phyloP scores from a whole-genome alignment of 2,888 invertebrate genomes.

The Euclidia mi region DNA sequence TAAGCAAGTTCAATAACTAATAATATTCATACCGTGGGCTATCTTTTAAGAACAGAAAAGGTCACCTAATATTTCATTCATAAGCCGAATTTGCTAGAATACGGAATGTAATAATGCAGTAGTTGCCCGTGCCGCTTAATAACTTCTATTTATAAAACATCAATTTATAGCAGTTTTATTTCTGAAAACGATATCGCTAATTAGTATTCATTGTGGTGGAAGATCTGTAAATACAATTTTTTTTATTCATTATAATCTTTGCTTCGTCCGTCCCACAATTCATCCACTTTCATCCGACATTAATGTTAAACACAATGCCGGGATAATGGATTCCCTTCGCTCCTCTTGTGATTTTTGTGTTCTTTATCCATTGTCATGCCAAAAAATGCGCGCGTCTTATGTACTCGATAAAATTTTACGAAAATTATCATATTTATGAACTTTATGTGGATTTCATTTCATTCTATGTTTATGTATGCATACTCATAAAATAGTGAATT shows the following conservation, averaged over 20 bases:
- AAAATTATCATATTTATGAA: background rate
- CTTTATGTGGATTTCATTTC: too few relatives aligned
- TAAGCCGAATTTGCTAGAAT: too few relatives aligned
- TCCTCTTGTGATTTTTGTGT: conserved; percentile 29
- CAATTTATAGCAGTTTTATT: too few relatives aligned
- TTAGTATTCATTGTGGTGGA: conserved; percentile 23
- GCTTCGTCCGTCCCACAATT: conserved; percentile 27
- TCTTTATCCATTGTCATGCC: conserved; percentile 18
- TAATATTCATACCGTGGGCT: too few relatives aligned
- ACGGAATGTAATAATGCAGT: too few relatives aligned
- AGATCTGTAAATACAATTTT: conserved; percentile 29
- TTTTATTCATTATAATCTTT: conserved; percentile 41
- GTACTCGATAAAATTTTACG: conserved; percentile 6
- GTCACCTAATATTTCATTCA: too few relatives aligned
- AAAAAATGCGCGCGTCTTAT: conserved; percentile 8
- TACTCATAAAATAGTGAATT: too few relatives aligned
- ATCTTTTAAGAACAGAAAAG: too few relatives aligned
- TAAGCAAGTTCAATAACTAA: too few relatives aligned
- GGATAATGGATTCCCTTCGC: conserved; percentile 32
- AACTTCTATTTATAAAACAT: too few relatives aligned
- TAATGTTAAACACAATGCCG: conserved; percentile 39
- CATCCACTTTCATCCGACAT: conserved; percentile 32
- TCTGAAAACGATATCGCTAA: background rate
- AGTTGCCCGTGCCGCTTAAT: too few relatives aligned
- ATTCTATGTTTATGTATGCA: too few relatives aligned